Conservation (phyloP, 2,888 invertebrate species). For the Pachydiplax longipennis region DNA sequence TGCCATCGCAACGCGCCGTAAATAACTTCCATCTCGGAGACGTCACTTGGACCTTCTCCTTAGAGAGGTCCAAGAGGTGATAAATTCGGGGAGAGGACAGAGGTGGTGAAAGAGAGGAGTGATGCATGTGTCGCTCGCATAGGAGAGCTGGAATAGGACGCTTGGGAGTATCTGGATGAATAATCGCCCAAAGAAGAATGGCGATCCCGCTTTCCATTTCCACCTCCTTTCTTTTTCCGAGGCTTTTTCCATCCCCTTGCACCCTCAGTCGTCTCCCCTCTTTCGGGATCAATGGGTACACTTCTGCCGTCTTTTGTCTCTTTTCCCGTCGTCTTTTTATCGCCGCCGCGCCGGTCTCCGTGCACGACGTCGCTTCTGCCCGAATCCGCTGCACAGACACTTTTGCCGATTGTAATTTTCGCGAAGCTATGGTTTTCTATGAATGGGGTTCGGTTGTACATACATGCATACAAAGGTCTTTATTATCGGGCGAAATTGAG, state of each 20-base stretch:
- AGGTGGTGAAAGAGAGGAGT: slow-evolving; percentile 32
- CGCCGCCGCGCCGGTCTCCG: neutral
- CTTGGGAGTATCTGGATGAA: slow-evolving; percentile 35
- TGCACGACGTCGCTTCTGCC: neutral
- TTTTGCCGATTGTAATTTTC: too few relatives aligned
- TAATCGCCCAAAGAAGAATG: neutral
- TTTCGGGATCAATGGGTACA: neutral
- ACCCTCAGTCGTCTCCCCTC: neutral
- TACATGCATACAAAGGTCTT: too few relatives aligned
- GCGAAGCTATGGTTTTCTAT: too few relatives aligned
- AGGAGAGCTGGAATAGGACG: slow-evolving; percentile 12
- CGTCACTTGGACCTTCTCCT: slow-evolving; percentile 33
- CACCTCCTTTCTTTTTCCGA: neutral
- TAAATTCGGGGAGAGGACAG: slow-evolving; percentile 26
- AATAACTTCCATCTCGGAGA: slow-evolving; percentile 41
- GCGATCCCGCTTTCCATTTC: slow-evolving; percentile 28
- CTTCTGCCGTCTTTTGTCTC: neutral
- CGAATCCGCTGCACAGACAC: too few relatives aligned
- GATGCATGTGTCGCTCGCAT: neutral
- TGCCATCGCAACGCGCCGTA: slow-evolving; percentile 37
- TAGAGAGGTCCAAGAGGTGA: slow-evolving; percentile 36
- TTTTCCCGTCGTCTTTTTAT: neutral
- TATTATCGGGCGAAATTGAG: too few relatives aligned
- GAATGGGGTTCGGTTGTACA: too few relatives aligned
- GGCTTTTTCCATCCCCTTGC: neutral